phyloP scores from a whole-genome alignment of 2,888 invertebrate genomes.

The Thera britannica region DNA sequence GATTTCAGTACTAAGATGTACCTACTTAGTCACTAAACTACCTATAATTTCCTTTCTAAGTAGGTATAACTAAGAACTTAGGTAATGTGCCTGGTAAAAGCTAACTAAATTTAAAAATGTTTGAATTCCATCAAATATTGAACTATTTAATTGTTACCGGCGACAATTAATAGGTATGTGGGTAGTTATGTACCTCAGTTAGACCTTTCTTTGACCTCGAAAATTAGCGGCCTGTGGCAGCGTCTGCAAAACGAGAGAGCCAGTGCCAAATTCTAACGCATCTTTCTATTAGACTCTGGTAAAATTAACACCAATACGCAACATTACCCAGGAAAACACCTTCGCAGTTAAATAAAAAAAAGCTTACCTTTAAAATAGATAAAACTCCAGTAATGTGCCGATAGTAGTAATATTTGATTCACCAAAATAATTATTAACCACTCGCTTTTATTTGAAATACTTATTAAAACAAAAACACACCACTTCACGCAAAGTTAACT shows the following conservation, averaged over 20 bases:
- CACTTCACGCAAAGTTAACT: constrained; percentile 17
- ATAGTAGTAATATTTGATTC: background rate
- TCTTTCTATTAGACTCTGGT: too few species aligned
- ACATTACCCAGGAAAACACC: background rate
- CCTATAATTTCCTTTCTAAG: too few species aligned
- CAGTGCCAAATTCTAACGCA: constrained; percentile 4
- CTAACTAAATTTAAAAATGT: too few species aligned
- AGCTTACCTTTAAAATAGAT: background rate
- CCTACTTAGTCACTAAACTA: too few species aligned
- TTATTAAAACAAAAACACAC: constrained; percentile 8
- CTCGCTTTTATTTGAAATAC: background rate
- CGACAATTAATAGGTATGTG: background rate
- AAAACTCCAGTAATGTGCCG: background rate
- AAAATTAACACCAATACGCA: too few species aligned
- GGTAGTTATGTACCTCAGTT: background rate
- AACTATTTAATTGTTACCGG: background rate
- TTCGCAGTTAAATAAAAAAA: background rate
- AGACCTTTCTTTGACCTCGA: constrained; percentile 42
- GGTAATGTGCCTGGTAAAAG: too few species aligned
- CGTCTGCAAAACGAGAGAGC: background rate
- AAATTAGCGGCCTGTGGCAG: constrained; percentile 5
- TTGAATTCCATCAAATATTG: too few species aligned
- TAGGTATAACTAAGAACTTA: too few species aligned
- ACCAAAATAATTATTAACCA: constrained; percentile 11
- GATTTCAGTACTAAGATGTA: too few species aligned